phyloP scores from a whole-genome alignment of 2,888 invertebrate species.

The Ernsta delagoae region DNA sequence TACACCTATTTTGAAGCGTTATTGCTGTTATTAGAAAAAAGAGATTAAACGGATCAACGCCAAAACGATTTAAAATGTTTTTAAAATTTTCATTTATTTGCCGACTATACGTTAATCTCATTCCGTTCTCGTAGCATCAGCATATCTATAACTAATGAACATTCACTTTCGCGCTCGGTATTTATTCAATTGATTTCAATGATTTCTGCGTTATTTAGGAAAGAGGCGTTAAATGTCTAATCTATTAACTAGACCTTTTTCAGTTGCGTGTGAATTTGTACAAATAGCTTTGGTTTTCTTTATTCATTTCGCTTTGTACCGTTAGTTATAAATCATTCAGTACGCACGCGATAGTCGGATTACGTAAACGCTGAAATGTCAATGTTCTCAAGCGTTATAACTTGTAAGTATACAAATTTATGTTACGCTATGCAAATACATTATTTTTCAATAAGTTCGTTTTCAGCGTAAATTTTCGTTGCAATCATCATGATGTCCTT shows the following conservation, averaged over 20 bases:
- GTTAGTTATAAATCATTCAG: constrained; percentile 4
- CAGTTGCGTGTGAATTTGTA: constrained; percentile 10
- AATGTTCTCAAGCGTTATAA: background rate
- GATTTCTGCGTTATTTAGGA: constrained; percentile 1
- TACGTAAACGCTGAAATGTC: constrained; percentile 5
- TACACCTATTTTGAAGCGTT: no score
- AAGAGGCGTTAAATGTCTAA: background rate
- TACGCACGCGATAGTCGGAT: constrained; percentile 2
- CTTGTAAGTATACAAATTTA: no score
- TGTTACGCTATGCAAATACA: background rate
- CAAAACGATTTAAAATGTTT: no score
- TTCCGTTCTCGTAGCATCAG: background rate
- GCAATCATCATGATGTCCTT: no score
- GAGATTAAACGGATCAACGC: no score
- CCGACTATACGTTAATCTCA: background rate
- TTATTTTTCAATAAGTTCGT: background rate
- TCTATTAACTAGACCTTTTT: constrained; percentile 3
- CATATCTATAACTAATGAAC: constrained; percentile 1
- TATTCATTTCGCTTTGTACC: background rate
- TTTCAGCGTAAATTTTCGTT: no score
- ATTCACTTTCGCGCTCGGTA: constrained; percentile 7
- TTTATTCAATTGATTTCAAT: constrained; percentile 7
- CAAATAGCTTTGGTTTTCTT: constrained; percentile 1
- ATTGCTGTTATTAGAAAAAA: no score
- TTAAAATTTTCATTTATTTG: background rate